Evolutionary conservation across 2,113 vertebrate species (phyloP), one percentile per base, ranked within the genome.

Genomic region (Bufo gargarizans): DNA sequence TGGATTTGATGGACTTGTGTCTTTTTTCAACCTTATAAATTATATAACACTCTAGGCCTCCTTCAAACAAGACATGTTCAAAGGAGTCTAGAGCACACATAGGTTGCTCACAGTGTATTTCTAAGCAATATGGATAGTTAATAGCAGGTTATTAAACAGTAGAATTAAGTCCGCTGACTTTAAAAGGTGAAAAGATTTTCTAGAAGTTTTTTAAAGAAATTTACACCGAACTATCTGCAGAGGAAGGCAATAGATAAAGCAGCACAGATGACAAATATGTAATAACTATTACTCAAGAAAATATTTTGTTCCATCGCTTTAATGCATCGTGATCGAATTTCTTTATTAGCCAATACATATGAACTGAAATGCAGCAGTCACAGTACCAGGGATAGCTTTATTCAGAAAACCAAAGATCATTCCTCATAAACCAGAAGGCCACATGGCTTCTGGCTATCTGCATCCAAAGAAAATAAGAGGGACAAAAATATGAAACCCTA

Each of bases 341-440:
- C 33, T 43, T 14, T 20, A 53, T 78, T 77, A 77, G 45, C 19
- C 6, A 16, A 53, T 77, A 77, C 20, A 22, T 43, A 71, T 71
- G 69, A 71, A 71, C 6, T 45, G 33, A 71, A 71, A 71, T 71
- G 43, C 49, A 85, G 50, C 17, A 71, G 61, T 55, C 86, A 87
- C 86, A 87, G 77, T 87, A 87, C 49, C 63, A 81, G 86, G 85
- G 17, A 81, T 20, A 87, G 61, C 63, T 87, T 87, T 87, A 87
- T 87, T 87, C 22, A 80, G 77, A 80, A 87, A 86, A 63, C 86
- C 86, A 81, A 80, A 81, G 4, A 87, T 61, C 77, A 87, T 87
- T 87, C 77, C 77, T 67, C 11, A 81, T 47, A 58, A 86, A 81
- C 63, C 50, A 50, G 47, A 59, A 86, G 53, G 53, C 14, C 17